These are phyloP conservation scores for Himalopsyche kuldschensis DNA, from an alignment of 2,888 invertebrate species.

Conservation along the genomic window DNA sequence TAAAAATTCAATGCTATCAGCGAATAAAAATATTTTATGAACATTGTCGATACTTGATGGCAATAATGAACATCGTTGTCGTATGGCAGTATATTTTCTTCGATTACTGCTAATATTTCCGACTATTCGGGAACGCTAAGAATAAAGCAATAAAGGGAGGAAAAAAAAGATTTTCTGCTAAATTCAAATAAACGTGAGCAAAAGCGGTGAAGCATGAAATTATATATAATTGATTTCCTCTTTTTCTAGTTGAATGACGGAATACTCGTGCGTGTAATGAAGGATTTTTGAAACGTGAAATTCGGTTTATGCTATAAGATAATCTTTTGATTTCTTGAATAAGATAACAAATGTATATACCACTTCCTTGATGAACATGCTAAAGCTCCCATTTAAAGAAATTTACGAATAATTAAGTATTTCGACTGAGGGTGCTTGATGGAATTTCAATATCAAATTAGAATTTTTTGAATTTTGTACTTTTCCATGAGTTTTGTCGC, in stretches of 20 bases:
- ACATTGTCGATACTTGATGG: too few species aligned
- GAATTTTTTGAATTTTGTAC: too few species aligned
- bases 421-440: too few species aligned
- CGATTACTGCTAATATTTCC: background rate
- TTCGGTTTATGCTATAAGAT: too few species aligned
- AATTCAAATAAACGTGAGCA: background rate
- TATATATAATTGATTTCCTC: background rate
- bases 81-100: background rate
- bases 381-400: too few species aligned
- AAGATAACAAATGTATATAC: too few species aligned
- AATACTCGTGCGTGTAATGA: background rate
- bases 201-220: background rate
- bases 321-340: too few species aligned
- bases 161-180: background rate
- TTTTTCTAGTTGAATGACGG: background rate
- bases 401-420: too few species aligned
- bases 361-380: too few species aligned
- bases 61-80: background rate
- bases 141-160: background rate
- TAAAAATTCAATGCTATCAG: background rate
- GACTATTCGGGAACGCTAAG: background rate
- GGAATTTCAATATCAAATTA: too few species aligned
- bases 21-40: background rate
- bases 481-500: too few species aligned
- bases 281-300: background rate